Base-by-base conservation (phyloP, 92 coral and sea anemone species). In the Scolanthus callimorphus region DNA sequence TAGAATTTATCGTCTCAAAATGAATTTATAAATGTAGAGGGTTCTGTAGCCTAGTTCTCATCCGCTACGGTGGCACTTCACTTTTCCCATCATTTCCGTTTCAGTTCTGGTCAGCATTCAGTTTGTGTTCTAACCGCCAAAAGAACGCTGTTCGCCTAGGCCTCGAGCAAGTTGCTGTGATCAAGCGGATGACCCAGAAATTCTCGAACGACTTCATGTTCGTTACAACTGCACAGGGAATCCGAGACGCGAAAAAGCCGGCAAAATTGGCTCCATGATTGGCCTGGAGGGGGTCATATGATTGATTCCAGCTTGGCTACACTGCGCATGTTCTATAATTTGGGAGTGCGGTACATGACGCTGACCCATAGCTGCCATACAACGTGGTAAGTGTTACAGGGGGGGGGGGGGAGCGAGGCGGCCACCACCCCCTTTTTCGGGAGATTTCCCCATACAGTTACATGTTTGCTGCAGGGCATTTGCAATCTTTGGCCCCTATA, bases 241-340 rank as follows among this genome's bases (percentile, higher is more conserved):
- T 85, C 23, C 28, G 55, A 29, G 78, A 85, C 25, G 95, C 88
- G 0, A 66, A 71, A 46, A 55, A 73, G 59, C 47, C 8, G 69
- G 68, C 2, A 85, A 85, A 74, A 75, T 85, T 25, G 95, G 77
- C 54, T 85, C 88, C 11, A 25, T 85, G 95, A 81, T 85, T 25
- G 95, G 95, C 24, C 51, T 85, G 11, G 95, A 85, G 62, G 83
- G 95, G 95, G 95, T 27, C 95, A 85, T 52, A 67, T 63, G 39
- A 81, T 85, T 55, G 95, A 85, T 44, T 72, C 81, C 9, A 85
- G 95, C 44, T 76, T 85, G 15, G 95, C 66, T 4, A 67, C 80
- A 29, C 65, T 85, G 48, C 74, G 87, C 59, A 85, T 74, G 92
- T 63, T 85, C 46, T 85, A 85, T 50, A 47, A 29, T 4, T 55